Evolutionary conservation across 2,888 invertebrate genomes (phyloP), one percentile per base, ranked within the genome.

Genomic region (Ochropacha duplaris): DNA sequence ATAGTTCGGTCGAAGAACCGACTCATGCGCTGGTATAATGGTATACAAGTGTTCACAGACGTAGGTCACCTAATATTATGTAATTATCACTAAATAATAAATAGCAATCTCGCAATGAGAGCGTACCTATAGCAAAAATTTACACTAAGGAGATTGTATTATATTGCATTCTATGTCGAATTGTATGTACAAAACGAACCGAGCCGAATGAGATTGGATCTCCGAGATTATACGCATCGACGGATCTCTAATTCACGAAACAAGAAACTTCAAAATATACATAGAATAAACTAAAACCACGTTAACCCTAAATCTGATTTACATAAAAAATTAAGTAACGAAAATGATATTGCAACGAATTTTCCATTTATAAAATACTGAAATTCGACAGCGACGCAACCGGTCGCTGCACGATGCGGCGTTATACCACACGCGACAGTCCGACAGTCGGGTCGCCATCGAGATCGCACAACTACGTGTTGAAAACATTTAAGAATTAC

Each of bases 11-110:
- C 78, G 71, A 74, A 78, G 84, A 86, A 86, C 87, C 89, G 74
- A 83, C 80, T 79, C 76, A 83, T 84, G 88, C 82, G 88, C 83
- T 83, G 87, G 81, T 88, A 87, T 86, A 88, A 78, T 90, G 91
- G 92, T 92, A 92, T 92, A 92, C 92, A 91, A 84, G 83, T 79
- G 80, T 88, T 88, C 92, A 92, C 92, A 92, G 91, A 86, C 81
- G 81, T 83, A 83, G 83, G 86, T 84, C 78, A 76, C 83, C 87
- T 89, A 89, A 86, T 64, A 80, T 83, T 87, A 89, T 80, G 76
- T 81, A 84, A 91, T 92, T 92, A 92, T 77, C 64, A 88, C 91
- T 92, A 92, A 89, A 91, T 90, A 92, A 92, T 92, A 92, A 92
- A 92, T 92, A 92, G 91, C 89, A 79, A 83, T 75, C 85, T 85